Evolutionary conservation across 2,888 invertebrate species (phyloP), one percentile per base, ranked within the genome.

Genomic region (Nycteola revayana): DNA sequence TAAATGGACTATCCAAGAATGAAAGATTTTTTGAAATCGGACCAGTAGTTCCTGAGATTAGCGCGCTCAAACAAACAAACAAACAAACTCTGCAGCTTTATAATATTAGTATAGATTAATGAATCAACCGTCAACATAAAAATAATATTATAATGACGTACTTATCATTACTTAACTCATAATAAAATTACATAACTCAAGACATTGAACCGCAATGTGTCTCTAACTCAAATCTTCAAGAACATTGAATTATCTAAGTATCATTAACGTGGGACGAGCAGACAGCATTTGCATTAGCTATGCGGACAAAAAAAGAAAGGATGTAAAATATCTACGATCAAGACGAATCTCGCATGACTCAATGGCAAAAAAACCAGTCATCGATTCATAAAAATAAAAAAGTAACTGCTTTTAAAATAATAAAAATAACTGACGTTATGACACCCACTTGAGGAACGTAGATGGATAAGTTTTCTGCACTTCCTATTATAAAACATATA

Each of bases 241-340:
- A 54, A 32, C 47, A 48, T 39, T 58, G 38, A 57, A 58, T 52
- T 40, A 42, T 45, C 27, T 45, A 54, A 49, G 48, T 49, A 54
- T 42, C 44, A 55, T 59, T 41, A 55, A 60, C 57, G 66, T 70
- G 67, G 67, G 70, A 67, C 63, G 71, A 66, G 40, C 47, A 67
- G 61, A 61, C 61, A 54, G 31, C 62, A 66, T 70, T 70, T 57
- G 64, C 67, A 72, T 74, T 71, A 68, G 59, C 54, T 60, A 67
- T 61, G 58, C 52, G 56, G 61, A 65, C 58, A 75, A 75, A 75
- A 72, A 72, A 66, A 47, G 64, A 59, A 62, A 51, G 49, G 45
- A 46, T 53, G 41, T 58, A 55, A 59, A 59, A 49, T 49, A 43
- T 58, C 49, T 35, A 39, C 31, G 46, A 52, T 49, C 53, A 59